Percentiles rank a stretch among this genome's conserved stretches.
These are phyloP conservation scores for Zosterops japonicus DNA, from an alignment of 2,113 vertebrate species.

Conservation along the genomic window DNA sequence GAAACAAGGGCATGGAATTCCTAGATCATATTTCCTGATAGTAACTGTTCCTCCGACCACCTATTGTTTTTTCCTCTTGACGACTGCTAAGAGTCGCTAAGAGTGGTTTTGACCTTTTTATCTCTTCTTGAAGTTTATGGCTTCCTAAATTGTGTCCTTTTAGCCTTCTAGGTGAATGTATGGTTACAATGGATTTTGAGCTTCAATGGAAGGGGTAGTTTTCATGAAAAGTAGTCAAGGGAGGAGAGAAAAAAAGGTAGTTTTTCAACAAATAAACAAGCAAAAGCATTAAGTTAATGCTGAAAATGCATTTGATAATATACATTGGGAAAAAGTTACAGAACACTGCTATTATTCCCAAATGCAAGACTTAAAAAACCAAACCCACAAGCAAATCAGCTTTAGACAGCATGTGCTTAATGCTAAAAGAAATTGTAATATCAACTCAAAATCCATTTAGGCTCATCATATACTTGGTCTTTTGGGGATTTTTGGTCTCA, in stretches of 20 bases:
- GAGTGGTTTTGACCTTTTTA: not conserved
- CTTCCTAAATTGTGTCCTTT: not conserved
- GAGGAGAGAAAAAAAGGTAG: not conserved
- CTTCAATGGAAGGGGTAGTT: not conserved
- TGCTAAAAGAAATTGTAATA: not conserved
- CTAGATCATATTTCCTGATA: slow-evolving; percentile 3
- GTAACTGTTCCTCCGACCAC: not conserved
- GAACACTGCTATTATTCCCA: not conserved
- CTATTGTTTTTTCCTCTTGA: not conserved
- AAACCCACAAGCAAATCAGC: not conserved
- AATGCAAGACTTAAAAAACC: not conserved
- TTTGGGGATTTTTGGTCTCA: not conserved
- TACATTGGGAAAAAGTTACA: not conserved
- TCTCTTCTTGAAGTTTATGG: not conserved
- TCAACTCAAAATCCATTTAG: not conserved
- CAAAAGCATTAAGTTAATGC: not conserved
- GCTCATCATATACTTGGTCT: not conserved
- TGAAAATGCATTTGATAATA: not conserved
- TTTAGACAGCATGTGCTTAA: not conserved
- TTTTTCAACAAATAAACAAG: not conserved
- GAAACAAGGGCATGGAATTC: not conserved
- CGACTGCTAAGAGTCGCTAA: not conserved
- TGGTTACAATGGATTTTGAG: not conserved
- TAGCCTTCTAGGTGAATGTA: not conserved
- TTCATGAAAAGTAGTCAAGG: not conserved